phyloP scores from a whole-genome alignment of 1,140 invertebrate genomes.

The Achatina immaculata region DNA sequence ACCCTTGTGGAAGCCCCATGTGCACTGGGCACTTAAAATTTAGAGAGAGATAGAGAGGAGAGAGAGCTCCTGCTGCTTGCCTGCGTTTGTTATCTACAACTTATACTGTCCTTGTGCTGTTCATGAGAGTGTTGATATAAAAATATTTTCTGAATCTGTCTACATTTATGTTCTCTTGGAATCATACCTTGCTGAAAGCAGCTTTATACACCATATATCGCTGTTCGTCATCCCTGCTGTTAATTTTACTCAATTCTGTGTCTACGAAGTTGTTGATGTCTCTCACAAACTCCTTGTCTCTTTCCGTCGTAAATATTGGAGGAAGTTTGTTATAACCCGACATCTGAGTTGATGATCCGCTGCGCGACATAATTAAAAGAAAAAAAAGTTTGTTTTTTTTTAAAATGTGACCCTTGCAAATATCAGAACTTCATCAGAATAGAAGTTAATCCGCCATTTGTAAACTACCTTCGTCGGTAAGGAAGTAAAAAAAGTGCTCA shows the following conservation, averaged over 20 bases:
- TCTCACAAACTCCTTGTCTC: conserved; percentile 61
- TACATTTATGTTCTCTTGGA: background rate
- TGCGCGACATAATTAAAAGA: conserved; percentile 39
- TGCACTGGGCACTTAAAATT: too few relatives aligned
- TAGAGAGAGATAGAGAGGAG: too few relatives aligned
- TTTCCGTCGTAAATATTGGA: conserved; percentile 65
- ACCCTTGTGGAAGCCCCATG: too few relatives aligned
- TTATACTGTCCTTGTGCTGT: too few relatives aligned
- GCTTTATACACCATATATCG: conserved; percentile 66
- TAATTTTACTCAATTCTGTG: conserved; percentile 58
- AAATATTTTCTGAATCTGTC: too few relatives aligned
- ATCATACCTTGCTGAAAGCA: conserved; percentile 66
- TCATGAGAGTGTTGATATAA: too few relatives aligned
- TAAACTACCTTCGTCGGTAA: conserved; percentile 35
- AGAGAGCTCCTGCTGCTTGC: too few relatives aligned
- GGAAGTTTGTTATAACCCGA: conserved; percentile 57
- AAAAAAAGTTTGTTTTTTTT: background rate
- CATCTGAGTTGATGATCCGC: conserved; percentile 49
- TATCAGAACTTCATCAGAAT: too few relatives aligned
- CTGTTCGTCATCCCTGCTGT: conserved; percentile 62
- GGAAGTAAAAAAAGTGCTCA: background rate
- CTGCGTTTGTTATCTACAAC: too few relatives aligned
- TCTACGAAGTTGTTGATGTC: conserved; percentile 64
- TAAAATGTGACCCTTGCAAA: too few relatives aligned
- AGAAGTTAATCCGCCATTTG: conserved; percentile 40